Evolutionary conservation across 2,797 vertebrate genomes (phyloP).

Genomic region (Girardinus metallicus): DNA sequence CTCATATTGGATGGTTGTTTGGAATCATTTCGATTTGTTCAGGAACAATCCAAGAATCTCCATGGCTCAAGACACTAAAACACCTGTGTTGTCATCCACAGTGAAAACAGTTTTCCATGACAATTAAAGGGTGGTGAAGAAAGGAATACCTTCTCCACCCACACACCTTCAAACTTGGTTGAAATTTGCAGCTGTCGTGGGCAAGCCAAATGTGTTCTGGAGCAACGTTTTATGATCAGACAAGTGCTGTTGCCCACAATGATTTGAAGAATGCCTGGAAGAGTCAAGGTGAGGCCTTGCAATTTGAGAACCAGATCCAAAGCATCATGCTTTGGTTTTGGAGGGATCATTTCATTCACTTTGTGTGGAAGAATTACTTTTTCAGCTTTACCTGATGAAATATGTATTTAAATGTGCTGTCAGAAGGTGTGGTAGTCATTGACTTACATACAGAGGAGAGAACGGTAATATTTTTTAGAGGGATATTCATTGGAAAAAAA

Average conservation of each 20-base stretch:
- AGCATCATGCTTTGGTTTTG: neutral
- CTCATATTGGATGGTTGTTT: neutral
- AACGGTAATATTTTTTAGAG: neutral
- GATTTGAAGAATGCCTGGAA: neutral
- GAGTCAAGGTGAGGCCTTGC: neutral
- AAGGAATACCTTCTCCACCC: neutral
- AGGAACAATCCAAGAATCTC: neutral
- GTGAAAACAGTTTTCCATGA: neutral
- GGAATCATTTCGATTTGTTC: neutral
- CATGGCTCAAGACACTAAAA: neutral
- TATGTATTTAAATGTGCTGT: neutral
- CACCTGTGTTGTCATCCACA: neutral
- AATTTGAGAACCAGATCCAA: neutral
- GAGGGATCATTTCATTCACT: neutral
- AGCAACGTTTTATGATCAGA: constrained; percentile 1
- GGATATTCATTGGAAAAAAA: neutral
- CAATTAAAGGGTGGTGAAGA: neutral
- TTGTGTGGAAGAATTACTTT: neutral
- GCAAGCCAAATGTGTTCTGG: neutral
- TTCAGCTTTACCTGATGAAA: neutral
- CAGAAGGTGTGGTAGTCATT: neutral
- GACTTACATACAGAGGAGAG: neutral
- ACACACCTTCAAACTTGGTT: neutral
- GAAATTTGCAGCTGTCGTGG: constrained; percentile 2
- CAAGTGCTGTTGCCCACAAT: constrained; percentile 3